Percentiles rank a stretch among this genome's conserved stretches.
These are phyloP conservation scores for Agrochola circellaris DNA, from an alignment of 2,888 invertebrate species.

Conservation along the genomic window DNA sequence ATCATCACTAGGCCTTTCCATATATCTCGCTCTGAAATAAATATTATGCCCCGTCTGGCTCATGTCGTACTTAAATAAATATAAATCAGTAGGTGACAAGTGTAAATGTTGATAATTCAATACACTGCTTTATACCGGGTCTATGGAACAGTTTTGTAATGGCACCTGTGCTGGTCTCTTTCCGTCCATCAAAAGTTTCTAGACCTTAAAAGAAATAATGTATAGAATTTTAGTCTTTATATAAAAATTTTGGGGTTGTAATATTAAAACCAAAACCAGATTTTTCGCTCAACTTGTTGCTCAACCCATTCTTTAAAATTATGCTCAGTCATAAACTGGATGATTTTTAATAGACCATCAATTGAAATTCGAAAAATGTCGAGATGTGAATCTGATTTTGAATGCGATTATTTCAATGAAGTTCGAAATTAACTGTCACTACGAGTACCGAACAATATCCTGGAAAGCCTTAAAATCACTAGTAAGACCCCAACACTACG, in stretches of 20 bases:
- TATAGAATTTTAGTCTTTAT: neutral
- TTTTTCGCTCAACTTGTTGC: neutral
- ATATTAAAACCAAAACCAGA: neutral
- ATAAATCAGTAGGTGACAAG: too few relatives aligned
- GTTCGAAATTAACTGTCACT: neutral
- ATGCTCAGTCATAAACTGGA: neutral
- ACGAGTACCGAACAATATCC: neutral
- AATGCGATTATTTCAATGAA: neutral
- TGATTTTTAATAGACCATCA: neutral
- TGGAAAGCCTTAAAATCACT: neutral
- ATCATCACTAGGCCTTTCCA: too few relatives aligned
- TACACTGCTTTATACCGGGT: neutral
- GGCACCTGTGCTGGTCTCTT: neutral
- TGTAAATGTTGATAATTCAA: too few relatives aligned
- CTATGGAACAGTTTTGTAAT: constrained; percentile 14
- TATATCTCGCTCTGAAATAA: too few relatives aligned
- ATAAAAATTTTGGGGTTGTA: neutral
- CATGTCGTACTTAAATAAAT: too few relatives aligned
- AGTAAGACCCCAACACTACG: neutral
- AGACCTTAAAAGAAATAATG: constrained; percentile 18
- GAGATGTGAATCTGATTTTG: neutral
- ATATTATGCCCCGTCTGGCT: too few relatives aligned
- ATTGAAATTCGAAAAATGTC: neutral
- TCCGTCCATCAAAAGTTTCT: constrained; percentile 16
- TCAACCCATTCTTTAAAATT: neutral